A percentile compares a stretch with the other conserved stretches of the same genome.
These are phyloP conservation scores for Odontomachus brunneus DNA, from an alignment of 1,140 invertebrate species.

Conservation along the genomic window DNA sequence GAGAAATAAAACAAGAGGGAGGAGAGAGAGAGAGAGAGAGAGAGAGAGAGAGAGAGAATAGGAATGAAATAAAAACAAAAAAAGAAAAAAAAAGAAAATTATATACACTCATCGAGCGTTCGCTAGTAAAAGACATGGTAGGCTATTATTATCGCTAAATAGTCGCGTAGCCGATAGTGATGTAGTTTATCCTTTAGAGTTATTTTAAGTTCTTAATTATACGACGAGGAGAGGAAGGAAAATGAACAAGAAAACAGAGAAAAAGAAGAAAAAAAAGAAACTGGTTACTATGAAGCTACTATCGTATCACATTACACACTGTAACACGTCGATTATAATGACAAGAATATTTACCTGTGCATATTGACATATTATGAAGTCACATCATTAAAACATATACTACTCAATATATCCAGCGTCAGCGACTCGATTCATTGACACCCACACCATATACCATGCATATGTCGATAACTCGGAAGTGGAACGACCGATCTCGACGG, in stretches of 20 bases:
- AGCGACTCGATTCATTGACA: slow-evolving; percentile 84
- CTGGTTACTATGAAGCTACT: slow-evolving; percentile 81
- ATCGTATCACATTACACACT: slow-evolving; percentile 85
- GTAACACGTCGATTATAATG: slow-evolving; percentile 85
- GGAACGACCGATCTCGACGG: slow-evolving; percentile 5
- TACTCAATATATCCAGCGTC: slow-evolving; percentile 84
- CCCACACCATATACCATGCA: slow-evolving; percentile 80
- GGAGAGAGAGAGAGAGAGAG: not conserved
- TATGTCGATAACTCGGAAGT: slow-evolving; percentile 53
- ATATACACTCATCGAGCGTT: slow-evolving; percentile 77
- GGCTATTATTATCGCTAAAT: slow-evolving; percentile 80
- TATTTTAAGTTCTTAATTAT: slow-evolving; percentile 81
- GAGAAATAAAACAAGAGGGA: not conserved
- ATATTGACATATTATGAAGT: slow-evolving; percentile 85
- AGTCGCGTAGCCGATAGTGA: slow-evolving; percentile 81
- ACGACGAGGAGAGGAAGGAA: slow-evolving; percentile 7
- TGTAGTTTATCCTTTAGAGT: slow-evolving; percentile 80
- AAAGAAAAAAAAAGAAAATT: slow-evolving; percentile 14
- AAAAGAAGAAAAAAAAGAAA: slow-evolving; percentile 34
- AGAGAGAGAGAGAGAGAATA: not conserved
- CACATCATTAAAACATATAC: slow-evolving; percentile 86
- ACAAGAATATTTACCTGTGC: slow-evolving; percentile 84
- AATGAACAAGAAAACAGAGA: not conserved
- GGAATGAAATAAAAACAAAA: not conserved
- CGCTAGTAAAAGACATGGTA: slow-evolving; percentile 81